Base-by-base conservation (phyloP, 2,888 invertebrate species). In the Chaetoderma sp. region DNA sequence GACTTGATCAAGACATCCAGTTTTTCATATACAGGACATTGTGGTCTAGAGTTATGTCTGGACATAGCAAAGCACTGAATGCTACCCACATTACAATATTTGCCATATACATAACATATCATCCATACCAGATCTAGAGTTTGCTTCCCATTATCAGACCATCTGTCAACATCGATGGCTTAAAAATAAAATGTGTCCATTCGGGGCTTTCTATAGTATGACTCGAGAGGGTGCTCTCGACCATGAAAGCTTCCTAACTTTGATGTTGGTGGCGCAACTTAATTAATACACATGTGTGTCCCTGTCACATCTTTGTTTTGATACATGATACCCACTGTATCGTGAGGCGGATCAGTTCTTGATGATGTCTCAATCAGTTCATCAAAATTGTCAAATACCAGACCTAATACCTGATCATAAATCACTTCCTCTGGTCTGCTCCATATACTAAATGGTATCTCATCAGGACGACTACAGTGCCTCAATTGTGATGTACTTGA, bases 71-170 rank as follows among this genome's bases (percentile, higher is more conserved):
- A 10, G 66, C 30, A 57, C 72, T 72, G 61, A 60, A 72, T 16
- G 71, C 72, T 18, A 60, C 57, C 72, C 68, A 72, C 63, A 70
- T n/a, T n/a, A n/a, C n/a, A n/a, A n/a, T n/a, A n/a, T n/a, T n/a
- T n/a, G n/a, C n/a, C n/a, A n/a, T n/a, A n/a, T n/a, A n/a, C n/a
- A n/a, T n/a, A n/a, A n/a, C n/a, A n/a, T n/a, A n/a, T n/a, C n/a
- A n/a, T n/a, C n/a, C n/a, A n/a, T n/a, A n/a, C n/a, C n/a, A n/a
- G n/a, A n/a, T n/a, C n/a, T n/a, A n/a, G n/a, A n/a, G n/a, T n/a
- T n/a, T n/a, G n/a, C n/a, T n/a, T n/a, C n/a, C n/a, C n/a, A n/a
- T n/a, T n/a, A n/a, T n/a, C n/a, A n/a, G n/a, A n/a, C n/a, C n/a
- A n/a, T n/a, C n/a, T n/a, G n/a, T n/a, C n/a, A n/a, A n/a, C n/a